Conservation (phyloP, 2,888 invertebrate species). For the Ophraella communa region DNA sequence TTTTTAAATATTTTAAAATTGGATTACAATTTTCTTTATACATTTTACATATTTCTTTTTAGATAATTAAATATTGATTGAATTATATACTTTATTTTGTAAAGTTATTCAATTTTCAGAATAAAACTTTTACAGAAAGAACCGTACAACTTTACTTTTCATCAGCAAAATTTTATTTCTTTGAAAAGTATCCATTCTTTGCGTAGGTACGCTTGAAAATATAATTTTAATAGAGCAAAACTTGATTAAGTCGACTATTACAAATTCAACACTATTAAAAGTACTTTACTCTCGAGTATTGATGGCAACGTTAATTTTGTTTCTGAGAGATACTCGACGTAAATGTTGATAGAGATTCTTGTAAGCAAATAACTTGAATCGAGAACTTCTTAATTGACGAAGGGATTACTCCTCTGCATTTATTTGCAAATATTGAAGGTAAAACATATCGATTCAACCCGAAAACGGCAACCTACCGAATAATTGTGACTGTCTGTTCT, state of each 20-base stretch:
- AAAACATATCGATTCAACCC: background rate
- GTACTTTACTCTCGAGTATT: background rate
- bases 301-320: conserved; percentile 5
- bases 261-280: background rate
- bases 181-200: no score
- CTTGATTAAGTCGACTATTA: background rate
- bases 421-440: conserved; percentile 4
- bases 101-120: no score
- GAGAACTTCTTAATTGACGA: conserved; percentile 8
- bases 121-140: no score
- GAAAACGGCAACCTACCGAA: background rate
- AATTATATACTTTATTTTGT: no score
- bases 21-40: no score
- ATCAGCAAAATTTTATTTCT: no score
- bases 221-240: background rate
- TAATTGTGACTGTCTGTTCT: background rate
- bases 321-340: conserved; percentile 1
- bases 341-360: conserved; percentile 3
- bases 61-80: no score
- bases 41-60: no score
- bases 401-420: conserved; percentile 2
- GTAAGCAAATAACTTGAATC: conserved; percentile 9
- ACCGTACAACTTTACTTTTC: no score
- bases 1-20: no score
- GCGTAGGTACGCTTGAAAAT: background rate